A percentile compares a stretch with the other conserved stretches of the same genome.
phyloP scores from a whole-genome alignment of 2,888 invertebrate species.

The Rapana venosa region DNA sequence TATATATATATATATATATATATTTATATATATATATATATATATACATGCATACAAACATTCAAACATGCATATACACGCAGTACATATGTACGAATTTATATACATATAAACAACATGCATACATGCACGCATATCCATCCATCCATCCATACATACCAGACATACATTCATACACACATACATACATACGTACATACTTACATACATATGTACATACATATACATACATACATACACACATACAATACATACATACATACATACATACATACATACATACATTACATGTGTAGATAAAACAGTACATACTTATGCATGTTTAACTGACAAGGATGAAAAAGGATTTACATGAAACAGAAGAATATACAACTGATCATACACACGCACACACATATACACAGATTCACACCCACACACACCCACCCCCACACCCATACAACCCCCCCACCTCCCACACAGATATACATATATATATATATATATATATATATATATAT shows the following conservation, averaged over 20 bases:
- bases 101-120: neutral
- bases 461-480: no score
- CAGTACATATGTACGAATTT: neutral
- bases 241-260: no score
- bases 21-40: neutral
- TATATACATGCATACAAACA: neutral
- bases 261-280: no score
- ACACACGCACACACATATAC: neutral
- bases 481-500: no score
- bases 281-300: no score
- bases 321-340: no score
- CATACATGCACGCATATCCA: no score
- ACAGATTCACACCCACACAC: neutral
- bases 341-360: neutral
- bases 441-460: no score
- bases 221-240: no score
- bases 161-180: neutral
- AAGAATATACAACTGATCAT: neutral
- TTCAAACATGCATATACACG: neutral
- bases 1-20: neutral
- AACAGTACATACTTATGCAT: no score
- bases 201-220: no score
- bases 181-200: neutral
- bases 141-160: no score
- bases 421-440: neutral